These are phyloP conservation scores for Drosophila baimaii DNA, from an alignment of 1,140 invertebrate species.

Conservation along the genomic window DNA sequence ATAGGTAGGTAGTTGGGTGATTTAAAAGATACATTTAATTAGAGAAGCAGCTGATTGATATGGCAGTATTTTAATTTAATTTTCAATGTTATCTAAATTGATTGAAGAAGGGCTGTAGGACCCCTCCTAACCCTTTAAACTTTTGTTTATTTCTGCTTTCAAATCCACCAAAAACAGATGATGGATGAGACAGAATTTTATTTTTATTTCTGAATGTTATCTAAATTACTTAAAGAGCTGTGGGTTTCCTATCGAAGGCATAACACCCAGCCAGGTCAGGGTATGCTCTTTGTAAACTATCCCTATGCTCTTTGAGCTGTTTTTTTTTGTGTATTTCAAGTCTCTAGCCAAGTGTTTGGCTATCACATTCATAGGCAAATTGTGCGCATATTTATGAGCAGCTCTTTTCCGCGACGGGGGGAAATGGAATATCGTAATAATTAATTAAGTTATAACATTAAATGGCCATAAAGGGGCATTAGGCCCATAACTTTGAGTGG, in stretches of 20 bases:
- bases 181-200: constrained; percentile 24
- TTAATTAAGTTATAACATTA: constrained; percentile 83
- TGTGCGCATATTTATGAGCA: constrained; percentile 62
- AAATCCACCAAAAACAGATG: not conserved
- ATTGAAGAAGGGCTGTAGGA: not conserved
- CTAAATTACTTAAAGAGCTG: constrained; percentile 11
- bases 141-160: not conserved
- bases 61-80: constrained; percentile 19
- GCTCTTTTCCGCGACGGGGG: constrained; percentile 25
- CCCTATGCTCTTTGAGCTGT: constrained; percentile 15
- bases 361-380: constrained; percentile 70
- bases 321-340: constrained; percentile 11
- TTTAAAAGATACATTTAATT: constrained; percentile 44
- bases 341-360: constrained; percentile 45
- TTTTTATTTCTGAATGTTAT: constrained; percentile 2
- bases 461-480: constrained; percentile 79
- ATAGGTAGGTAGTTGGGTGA: constrained; percentile 38
- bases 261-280: constrained; percentile 8
- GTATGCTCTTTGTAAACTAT: constrained; percentile 21
- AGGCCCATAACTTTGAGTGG: constrained; percentile 75
- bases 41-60: constrained; percentile 31
- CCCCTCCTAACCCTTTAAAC: too few relatives aligned
- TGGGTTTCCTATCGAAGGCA: not conserved
- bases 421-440: constrained; percentile 71
- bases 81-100: constrained; percentile 15